Conservation (phyloP, 2,113 vertebrate species). For the Bolborhynchus lineola region DNA sequence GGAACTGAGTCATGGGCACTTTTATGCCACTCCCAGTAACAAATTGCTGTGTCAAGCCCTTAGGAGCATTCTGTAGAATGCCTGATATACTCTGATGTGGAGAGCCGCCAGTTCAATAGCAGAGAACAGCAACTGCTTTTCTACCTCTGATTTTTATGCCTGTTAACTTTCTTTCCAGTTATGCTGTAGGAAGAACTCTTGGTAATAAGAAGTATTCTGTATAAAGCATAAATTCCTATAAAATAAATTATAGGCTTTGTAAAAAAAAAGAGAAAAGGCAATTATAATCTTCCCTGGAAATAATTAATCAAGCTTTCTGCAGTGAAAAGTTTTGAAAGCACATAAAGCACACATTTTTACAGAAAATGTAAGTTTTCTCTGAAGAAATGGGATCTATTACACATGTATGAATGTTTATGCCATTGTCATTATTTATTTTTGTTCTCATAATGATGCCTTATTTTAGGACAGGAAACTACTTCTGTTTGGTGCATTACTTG, state of each 20-base stretch:
- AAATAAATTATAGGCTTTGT: background rate
- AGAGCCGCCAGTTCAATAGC: background rate
- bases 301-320: constrained; percentile 27
- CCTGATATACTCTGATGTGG: background rate
- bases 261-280: background rate
- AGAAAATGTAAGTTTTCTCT: background rate
- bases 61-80: background rate
- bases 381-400: background rate
- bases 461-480: background rate
- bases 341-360: background rate
- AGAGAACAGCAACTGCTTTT: background rate
- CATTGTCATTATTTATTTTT: background rate
- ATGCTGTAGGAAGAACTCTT: background rate
- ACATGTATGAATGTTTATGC: background rate
- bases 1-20: background rate
- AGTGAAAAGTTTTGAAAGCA: background rate
- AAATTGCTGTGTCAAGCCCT: background rate
- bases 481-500: background rate
- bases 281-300: constrained; percentile 9
- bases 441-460: background rate
- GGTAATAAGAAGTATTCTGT: background rate
- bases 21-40: background rate
- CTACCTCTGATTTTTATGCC: background rate
- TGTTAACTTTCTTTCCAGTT: background rate
- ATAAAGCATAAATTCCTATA: background rate